A percentile compares a stretch with the other conserved stretches of the same genome.
Conservation (phyloP, 2,797 vertebrate genomes). For the Ambastaia sidthimunki region DNA sequence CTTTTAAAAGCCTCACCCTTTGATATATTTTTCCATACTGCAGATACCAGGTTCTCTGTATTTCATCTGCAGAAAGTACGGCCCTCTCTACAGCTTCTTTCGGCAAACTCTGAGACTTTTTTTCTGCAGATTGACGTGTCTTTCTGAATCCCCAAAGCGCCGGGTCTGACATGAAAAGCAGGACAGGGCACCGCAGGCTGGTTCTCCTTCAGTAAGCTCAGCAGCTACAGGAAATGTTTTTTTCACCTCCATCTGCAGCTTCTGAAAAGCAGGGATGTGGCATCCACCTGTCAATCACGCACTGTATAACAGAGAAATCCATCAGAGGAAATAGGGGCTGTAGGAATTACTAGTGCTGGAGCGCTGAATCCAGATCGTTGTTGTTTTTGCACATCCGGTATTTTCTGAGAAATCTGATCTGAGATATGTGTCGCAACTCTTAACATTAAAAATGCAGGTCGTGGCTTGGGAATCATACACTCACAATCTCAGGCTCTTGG, state of each 20-base stretch:
- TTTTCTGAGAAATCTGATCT: neutral
- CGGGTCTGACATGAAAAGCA: constrained; percentile 47
- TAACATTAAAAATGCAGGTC: constrained; percentile 5
- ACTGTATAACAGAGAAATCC: constrained; percentile 25
- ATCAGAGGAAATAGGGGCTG: constrained; percentile 11
- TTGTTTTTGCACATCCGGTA: neutral
- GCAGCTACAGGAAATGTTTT: constrained; percentile 22
- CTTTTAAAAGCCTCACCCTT: constrained; percentile 35
- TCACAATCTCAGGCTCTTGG: neutral
- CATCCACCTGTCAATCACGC: constrained; percentile 44
- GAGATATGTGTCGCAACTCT: neutral
- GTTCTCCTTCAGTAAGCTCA: constrained; percentile 40
- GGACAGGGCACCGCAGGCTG: constrained; percentile 37
- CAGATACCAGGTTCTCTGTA: constrained; percentile 17
- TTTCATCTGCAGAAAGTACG: constrained; percentile 11
- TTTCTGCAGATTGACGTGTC: constrained; percentile 30
- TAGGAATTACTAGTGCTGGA: constrained; percentile 11
- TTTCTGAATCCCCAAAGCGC: constrained; percentile 39
- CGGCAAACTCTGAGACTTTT: neutral
- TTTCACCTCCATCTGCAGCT: constrained; percentile 23
- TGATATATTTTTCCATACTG: constrained; percentile 26
- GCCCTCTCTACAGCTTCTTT: constrained; percentile 8
- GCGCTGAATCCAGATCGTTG: constrained; percentile 21
- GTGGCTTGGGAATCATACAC: constrained; percentile 11
- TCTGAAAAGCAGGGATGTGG: constrained; percentile 27